Evolutionary conservation across 1,140 invertebrate species (phyloP).

Genomic region (Drosophila suzukii): DNA sequence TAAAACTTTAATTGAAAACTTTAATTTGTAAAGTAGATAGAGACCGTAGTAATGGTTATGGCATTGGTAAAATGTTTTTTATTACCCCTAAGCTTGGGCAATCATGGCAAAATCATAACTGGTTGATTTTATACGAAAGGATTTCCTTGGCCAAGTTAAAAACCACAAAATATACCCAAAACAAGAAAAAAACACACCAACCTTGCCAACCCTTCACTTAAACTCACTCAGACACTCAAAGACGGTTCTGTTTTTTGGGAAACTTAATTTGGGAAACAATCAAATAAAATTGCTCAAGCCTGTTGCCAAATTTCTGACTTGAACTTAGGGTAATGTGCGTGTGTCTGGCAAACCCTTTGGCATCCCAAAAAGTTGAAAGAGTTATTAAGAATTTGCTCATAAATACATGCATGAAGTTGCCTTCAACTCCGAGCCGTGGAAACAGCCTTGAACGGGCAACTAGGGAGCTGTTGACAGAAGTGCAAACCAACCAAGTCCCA

Average conservation of each 20-base stretch:
- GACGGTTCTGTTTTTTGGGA: conserved; percentile 47
- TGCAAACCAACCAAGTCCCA: neutral
- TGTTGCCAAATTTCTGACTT: conserved; percentile 41
- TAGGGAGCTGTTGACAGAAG: conserved; percentile 11
- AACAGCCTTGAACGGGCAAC: neutral
- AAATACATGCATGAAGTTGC: conserved; percentile 43
- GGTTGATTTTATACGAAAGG: conserved; percentile 8
- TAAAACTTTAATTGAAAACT: too few species aligned
- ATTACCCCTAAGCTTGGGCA: neutral
- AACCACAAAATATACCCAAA: neutral
- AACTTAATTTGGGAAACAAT: conserved; percentile 65
- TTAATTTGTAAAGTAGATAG: too few species aligned
- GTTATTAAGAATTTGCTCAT: conserved; percentile 61
- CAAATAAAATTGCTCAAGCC: conserved; percentile 57
- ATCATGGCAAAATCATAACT: conserved; percentile 14
- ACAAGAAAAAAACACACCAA: neutral
- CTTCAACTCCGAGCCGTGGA: neutral
- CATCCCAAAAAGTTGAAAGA: conserved; percentile 53
- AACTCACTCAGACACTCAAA: conserved; percentile 1
- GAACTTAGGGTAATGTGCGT: conserved; percentile 24
- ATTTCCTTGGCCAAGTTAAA: conserved; percentile 5
- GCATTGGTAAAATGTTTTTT: too few species aligned
- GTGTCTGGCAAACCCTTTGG: neutral
- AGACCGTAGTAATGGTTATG: too few species aligned
- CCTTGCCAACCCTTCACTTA: neutral